Percentiles rank a stretch among this genome's conserved stretches.
These are phyloP conservation scores for Platalea minor DNA, from an alignment of 2,797 vertebrate species.

Conservation along the genomic window DNA sequence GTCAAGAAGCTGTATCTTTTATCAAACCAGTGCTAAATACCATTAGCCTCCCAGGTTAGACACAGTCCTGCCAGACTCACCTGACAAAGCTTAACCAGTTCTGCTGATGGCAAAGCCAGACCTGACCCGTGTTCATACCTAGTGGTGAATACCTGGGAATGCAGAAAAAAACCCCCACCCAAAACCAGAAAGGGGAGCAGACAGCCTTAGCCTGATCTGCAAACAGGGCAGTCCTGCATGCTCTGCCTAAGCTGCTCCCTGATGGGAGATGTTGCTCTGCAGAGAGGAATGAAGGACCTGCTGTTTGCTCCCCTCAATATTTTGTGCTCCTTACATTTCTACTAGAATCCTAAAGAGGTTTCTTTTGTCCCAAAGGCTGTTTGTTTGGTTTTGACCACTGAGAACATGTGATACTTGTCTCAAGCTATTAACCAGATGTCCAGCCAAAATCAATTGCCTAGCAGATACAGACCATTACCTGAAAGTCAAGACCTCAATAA, in stretches of 20 bases:
- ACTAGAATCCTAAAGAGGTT: neutral
- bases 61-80: neutral
- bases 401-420: constrained; percentile 26
- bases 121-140: neutral
- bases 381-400: constrained; percentile 23
- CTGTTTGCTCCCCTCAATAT: neutral
- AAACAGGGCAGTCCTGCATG: neutral
- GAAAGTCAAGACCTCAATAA: constrained; percentile 67
- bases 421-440: constrained; percentile 41
- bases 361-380: neutral
- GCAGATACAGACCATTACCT: constrained; percentile 18
- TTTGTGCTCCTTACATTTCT: neutral
- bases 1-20: neutral
- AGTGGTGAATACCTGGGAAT: neutral
- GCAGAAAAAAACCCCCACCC: accelerated
- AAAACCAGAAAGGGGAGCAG: neutral
- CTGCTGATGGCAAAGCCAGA: neutral
- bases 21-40: neutral
- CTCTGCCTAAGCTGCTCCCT: neutral
- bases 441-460: constrained; percentile 62
- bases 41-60: neutral
- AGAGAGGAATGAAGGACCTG: neutral
- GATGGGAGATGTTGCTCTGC: neutral
- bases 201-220: neutral
- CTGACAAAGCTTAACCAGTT: neutral